phyloP scores from a whole-genome alignment of 1,140 invertebrate species.

The Leptinotarsa lineolata region DNA sequence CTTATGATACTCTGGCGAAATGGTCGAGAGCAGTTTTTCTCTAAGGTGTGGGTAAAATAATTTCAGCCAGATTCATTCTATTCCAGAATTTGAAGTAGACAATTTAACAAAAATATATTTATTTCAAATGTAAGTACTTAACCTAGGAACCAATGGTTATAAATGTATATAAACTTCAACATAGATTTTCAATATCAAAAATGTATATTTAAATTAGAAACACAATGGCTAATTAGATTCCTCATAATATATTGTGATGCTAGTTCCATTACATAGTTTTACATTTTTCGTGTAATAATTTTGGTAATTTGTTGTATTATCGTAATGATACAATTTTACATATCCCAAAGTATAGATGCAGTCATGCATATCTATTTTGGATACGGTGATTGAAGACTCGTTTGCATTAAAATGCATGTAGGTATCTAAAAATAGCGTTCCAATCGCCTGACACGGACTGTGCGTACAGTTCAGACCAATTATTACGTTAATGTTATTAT shows the following conservation, averaged over 20 bases:
- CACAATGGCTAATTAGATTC: background rate
- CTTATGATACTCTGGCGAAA: no score
- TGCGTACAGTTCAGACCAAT: slow-evolving; percentile 32
- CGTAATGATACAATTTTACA: slow-evolving; percentile 30
- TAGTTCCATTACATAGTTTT: background rate
- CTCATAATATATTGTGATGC: background rate
- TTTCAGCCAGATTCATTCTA: no score
- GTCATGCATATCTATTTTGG: slow-evolving; percentile 13
- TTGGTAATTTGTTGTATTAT: background rate
- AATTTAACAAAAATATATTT: no score
- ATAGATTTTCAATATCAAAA: no score
- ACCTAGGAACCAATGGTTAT: no score
- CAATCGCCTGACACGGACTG: slow-evolving; percentile 22
- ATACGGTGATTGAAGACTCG: slow-evolving; percentile 24
- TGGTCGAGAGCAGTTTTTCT: no score
- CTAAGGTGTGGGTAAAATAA: no score
- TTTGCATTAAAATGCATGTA: slow-evolving; percentile 27
- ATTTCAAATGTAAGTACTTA: no score
- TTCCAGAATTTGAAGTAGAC: no score
- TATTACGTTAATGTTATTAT: slow-evolving; percentile 23
- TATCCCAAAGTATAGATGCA: slow-evolving; percentile 30
- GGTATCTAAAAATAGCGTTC: slow-evolving; percentile 27
- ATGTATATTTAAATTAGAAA: no score
- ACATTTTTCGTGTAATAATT: background rate
- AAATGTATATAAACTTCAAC: no score